Base-by-base conservation (phyloP, 2,888 invertebrate species). In the Nomada flava region DNA sequence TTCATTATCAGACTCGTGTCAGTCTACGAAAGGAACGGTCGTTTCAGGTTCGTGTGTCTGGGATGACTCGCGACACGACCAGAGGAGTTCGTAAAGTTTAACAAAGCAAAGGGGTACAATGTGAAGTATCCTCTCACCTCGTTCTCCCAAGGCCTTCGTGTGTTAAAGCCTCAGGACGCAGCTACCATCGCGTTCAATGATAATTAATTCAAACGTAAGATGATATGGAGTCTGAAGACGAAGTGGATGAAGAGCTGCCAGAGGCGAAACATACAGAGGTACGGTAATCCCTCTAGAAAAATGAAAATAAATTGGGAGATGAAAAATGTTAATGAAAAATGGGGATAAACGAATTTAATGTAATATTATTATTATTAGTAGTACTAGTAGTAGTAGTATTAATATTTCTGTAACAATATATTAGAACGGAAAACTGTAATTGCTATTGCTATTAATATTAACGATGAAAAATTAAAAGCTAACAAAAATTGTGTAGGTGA, bases 211-310 rank as follows among this genome's bases (percentile, higher is more conserved):
- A 76, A 75, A 69, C 79, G 72, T 77, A 82, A 93, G 91, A 91
- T 93, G 93, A 93, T 92, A 93, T 93, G 93, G 92, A 93, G 88
- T 89, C 93, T 79, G 93, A 91, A 86, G 92, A 92, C 89, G 93
- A 93, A 89, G 88, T 91, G 88, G 93, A 93, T 86, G 93, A 93
- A 84, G 92, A 93, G 87, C 87, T 91, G 88, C 83, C 90, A 78
- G 90, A 89, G 84, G 90, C 90, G 86, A 88, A 90, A 88, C 91
- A 89, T 86, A 83, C 86, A 84, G 89, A 89, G 89, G 91, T 92
- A 89, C 47, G 70, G 47, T 60, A 36, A 60, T 60, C 70, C 60
- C 50, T n/a, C 42, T 52, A 60, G 15, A 52, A 60, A 60, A 47
- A n/a, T 42, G 20, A 2, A 36, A 67, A 55, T 11, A 63, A 20